Conservation (phyloP, 2,888 invertebrate genomes). For the Drosophila meridionalis region DNA sequence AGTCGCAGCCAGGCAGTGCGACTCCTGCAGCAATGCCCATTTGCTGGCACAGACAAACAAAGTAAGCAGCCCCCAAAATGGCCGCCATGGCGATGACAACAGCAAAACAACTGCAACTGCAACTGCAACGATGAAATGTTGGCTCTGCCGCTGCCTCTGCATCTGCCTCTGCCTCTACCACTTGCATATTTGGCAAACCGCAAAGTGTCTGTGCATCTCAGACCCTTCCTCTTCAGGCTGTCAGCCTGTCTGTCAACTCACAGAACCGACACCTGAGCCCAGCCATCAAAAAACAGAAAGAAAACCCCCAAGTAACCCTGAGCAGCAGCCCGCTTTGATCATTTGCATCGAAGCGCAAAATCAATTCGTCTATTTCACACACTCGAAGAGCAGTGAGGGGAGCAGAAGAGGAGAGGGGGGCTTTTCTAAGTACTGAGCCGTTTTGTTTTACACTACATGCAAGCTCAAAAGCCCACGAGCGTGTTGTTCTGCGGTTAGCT, state of each 20-base stretch:
- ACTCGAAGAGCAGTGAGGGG: conserved; percentile 20
- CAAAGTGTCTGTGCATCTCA: conserved; percentile 41
- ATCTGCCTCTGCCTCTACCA: background rate
- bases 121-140: conserved; percentile 30
- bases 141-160: conserved; percentile 7
- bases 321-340: conserved; percentile 69
- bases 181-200: conserved; percentile 59
- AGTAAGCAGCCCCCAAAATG: conserved; percentile 46
- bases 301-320: conserved; percentile 31
- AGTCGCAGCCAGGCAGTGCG: background rate
- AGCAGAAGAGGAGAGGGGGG: background rate
- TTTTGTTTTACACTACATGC: conserved; percentile 70
- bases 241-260: conserved; percentile 45
- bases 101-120: conserved; percentile 14
- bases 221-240: background rate
- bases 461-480: conserved; percentile 55
- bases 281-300: conserved; percentile 20
- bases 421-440: conserved; percentile 50
- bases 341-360: conserved; percentile 76
- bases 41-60: conserved; percentile 26
- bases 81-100: conserved; percentile 32
- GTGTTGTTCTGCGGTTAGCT: conserved; percentile 59
- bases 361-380: conserved; percentile 76
- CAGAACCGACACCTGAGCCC: conserved; percentile 54
- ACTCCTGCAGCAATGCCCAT: conserved; percentile 20